A percentile compares a stretch with the other conserved stretches of the same genome.
phyloP scores from a whole-genome alignment of 2,113 vertebrate genomes.

The Phylloscopus trochilus region DNA sequence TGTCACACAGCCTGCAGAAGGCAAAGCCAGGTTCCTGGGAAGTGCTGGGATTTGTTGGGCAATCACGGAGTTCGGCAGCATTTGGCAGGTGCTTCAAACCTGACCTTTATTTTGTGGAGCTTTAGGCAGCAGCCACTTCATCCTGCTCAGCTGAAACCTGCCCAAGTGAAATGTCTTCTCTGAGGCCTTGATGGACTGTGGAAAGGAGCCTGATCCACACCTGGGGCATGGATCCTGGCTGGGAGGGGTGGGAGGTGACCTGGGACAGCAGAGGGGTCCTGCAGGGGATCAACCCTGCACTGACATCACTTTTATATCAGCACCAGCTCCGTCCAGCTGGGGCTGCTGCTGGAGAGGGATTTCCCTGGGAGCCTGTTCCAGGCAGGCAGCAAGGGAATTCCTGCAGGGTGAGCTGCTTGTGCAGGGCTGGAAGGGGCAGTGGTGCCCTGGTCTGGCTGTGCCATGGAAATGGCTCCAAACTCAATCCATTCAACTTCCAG shows the following conservation, averaged over 20 bases:
- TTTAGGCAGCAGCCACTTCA: neutral
- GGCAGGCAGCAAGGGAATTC: neutral
- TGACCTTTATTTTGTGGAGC: constrained; percentile 27
- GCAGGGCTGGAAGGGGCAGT: neutral
- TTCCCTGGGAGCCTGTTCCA: neutral
- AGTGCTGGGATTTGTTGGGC: neutral
- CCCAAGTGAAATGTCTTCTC: neutral
- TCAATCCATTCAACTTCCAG: neutral
- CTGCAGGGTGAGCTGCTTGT: neutral
- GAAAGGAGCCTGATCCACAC: neutral
- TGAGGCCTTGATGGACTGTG: neutral
- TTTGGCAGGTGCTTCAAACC: neutral
- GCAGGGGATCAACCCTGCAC: neutral
- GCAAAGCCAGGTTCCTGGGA: neutral
- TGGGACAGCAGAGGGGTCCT: neutral
- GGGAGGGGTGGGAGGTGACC: neutral
- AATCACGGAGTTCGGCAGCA: neutral
- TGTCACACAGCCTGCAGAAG: neutral
- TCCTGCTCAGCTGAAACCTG: neutral
- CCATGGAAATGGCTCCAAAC: neutral
- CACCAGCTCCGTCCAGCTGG: neutral
- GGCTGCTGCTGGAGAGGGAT: neutral
- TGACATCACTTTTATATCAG: neutral
- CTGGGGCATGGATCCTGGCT: neutral
- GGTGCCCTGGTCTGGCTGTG: neutral